Conservation (phyloP, 2,888 invertebrate genomes). For the Nomada ferruginata region DNA sequence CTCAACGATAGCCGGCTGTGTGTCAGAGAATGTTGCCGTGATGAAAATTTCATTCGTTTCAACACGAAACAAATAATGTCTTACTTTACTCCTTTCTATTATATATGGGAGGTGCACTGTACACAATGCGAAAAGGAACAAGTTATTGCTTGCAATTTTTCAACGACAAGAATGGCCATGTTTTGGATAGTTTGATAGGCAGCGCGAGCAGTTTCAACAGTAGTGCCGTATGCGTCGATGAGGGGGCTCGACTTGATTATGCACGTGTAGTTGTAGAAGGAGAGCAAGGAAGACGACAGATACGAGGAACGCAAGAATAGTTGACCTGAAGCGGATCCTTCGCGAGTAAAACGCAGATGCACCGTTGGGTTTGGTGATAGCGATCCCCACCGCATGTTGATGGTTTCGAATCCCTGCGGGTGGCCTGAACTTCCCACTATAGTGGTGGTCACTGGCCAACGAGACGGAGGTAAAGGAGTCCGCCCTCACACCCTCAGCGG, state of each 20-base stretch:
- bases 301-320: constrained; percentile 15
- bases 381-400: constrained; percentile 43
- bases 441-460: constrained; percentile 69
- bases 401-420: constrained; percentile 55
- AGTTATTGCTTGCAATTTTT: too few species aligned
- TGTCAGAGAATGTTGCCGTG: constrained; percentile 36
- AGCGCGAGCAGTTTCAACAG: not conserved
- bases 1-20: constrained; percentile 46
- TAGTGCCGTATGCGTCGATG: not conserved
- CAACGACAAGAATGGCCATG: too few species aligned
- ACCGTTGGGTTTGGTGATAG: constrained; percentile 44
- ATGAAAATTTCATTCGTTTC: constrained; percentile 32
- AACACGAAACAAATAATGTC: constrained; percentile 24
- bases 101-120: too few species aligned
- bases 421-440: constrained; percentile 54
- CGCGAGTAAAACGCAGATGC: constrained; percentile 45
- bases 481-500: constrained; percentile 76
- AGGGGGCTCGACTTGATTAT: not conserved
- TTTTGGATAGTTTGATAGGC: too few species aligned
- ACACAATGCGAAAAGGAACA: too few species aligned
- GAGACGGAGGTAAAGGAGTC: constrained; percentile 72
- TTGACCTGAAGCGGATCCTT: constrained; percentile 38
- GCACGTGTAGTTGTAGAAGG: not conserved
- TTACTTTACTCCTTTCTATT: too few species aligned
- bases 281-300: not conserved